Evolutionary conservation across 2,888 invertebrate genomes (phyloP).

Genomic region (Anthrax anthrax): DNA sequence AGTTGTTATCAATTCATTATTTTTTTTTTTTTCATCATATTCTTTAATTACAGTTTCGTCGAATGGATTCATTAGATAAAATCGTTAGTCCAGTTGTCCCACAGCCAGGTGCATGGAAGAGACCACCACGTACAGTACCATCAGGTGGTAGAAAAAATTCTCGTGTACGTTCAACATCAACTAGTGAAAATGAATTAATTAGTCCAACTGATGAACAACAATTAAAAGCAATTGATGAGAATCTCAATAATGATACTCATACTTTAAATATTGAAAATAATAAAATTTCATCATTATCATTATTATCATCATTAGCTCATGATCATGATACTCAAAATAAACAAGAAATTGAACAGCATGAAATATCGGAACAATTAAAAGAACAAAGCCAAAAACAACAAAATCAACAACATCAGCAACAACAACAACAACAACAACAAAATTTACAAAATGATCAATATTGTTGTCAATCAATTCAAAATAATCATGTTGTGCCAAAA

Average conservation of each 20-base stretch:
- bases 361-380: not conserved
- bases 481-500: not conserved
- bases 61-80: slow-evolving; percentile 66
- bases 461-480: too few relatives aligned
- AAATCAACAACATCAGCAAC: not conserved
- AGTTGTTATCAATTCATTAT: too few relatives aligned
- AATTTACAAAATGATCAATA: not conserved
- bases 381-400: not conserved
- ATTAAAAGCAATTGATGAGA: too few relatives aligned
- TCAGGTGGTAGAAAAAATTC: slow-evolving; percentile 28
- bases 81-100: slow-evolving; percentile 86
- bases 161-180: slow-evolving; percentile 32
- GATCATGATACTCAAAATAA: not conserved
- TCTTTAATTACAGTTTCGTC: slow-evolving; percentile 41
- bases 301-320: not conserved
- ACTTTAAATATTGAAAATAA: slow-evolving; percentile 20
- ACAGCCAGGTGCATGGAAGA: slow-evolving; percentile 75
- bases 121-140: slow-evolving; percentile 34
- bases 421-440: not conserved
- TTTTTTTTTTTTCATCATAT: slow-evolving; percentile 37
- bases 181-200: slow-evolving; percentile 37
- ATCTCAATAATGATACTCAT: slow-evolving; percentile 23
- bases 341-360: not conserved
- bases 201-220: slow-evolving; percentile 35
- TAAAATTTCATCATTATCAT: slow-evolving; percentile 15